Evolutionary conservation across 2,888 invertebrate genomes (phyloP), one percentile per base, ranked within the genome.

Genomic region (Brachyptera putata): DNA sequence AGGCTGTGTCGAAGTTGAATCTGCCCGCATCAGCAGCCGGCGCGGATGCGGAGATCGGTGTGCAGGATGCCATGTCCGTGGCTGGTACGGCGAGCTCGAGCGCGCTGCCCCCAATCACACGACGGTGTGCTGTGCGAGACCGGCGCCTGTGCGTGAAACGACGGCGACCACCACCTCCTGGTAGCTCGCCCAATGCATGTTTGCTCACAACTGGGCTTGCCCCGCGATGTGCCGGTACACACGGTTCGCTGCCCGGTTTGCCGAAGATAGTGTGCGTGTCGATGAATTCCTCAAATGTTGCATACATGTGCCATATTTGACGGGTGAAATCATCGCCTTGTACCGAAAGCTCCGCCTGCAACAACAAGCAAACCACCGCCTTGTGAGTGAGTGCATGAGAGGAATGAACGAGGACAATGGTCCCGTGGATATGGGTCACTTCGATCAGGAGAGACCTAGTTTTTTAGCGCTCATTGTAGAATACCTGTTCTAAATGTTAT

Each of bases 231-330:
- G 36, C 21, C 22, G 36, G 21, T 3, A 16, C n/a, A 21, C 14
- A 2, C 7, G n/a, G 3, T 30, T 30, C 26, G 34, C 50, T 43
- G 34, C 49, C 5, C 30, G 34, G 43, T 53, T 26, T 57, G 11
- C 63, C 61, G 26, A 63, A 63, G 2, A 56, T 62, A 9, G 64
- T 66, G 61, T 69, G 70, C 34, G 66, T 66, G 60, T 70, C 69
- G 57, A 70, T 65, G 62, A 71, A 68, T 41, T 71, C 71, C 60
- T 71, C 72, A 68, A 72, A 72, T 22, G 69, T 69, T 41, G 70
- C 69, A 66, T 72, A 72, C 72, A 72, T 71, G 58, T 71, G 69
- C 71, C 71, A 71, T 69, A 72, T 72, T 62, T 72, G 71, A 11
- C 70, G 67, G 11, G 72, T 71, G 63, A 71, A 71, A 65, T 71